A percentile compares a stretch with the other conserved stretches of the same genome.
Conservation (phyloP, 2,797 vertebrate genomes). For the Neomorphus geoffroyi region DNA sequence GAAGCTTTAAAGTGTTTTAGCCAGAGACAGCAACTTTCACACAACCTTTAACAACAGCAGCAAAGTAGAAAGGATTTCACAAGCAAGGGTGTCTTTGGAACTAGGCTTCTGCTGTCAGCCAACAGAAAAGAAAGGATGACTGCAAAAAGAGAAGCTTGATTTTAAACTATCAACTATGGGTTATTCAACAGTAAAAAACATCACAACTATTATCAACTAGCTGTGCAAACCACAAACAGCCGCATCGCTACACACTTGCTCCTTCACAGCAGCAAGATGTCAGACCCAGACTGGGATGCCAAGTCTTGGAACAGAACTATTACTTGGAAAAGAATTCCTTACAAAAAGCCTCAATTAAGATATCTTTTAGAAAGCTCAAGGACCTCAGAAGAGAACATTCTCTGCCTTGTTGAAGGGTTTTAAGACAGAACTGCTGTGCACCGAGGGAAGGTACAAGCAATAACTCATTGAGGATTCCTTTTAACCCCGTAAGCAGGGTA, state of each 20-base stretch:
- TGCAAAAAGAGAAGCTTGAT: not conserved
- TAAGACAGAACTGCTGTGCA: not conserved
- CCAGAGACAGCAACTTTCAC: conserved; percentile 66
- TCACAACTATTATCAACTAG: not conserved
- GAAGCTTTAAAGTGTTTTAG: conserved; percentile 64
- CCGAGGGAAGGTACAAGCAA: not conserved
- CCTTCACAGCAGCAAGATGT: not conserved
- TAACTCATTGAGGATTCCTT: not conserved
- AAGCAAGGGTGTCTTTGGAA: not conserved
- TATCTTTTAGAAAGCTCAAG: not conserved
- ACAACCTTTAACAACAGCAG: conserved; percentile 41
- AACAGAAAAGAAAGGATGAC: not conserved
- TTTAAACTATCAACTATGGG: not conserved
- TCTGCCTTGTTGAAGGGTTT: not conserved
- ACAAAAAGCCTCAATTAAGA: not conserved
- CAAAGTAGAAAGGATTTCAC: conserved; percentile 19
- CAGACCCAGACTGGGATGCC: not conserved
- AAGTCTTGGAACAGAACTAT: not conserved
- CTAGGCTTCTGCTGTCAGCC: not conserved
- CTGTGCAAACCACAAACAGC: not conserved
- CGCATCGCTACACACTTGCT: not conserved
- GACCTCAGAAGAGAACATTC: not conserved
- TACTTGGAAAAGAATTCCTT: not conserved
- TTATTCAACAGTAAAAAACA: not conserved
- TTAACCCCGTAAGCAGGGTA: not conserved